Evolutionary conservation across 2,797 vertebrate genomes (phyloP), one percentile per base, ranked within the genome.

Genomic region (Malacoraja senta): DNA sequence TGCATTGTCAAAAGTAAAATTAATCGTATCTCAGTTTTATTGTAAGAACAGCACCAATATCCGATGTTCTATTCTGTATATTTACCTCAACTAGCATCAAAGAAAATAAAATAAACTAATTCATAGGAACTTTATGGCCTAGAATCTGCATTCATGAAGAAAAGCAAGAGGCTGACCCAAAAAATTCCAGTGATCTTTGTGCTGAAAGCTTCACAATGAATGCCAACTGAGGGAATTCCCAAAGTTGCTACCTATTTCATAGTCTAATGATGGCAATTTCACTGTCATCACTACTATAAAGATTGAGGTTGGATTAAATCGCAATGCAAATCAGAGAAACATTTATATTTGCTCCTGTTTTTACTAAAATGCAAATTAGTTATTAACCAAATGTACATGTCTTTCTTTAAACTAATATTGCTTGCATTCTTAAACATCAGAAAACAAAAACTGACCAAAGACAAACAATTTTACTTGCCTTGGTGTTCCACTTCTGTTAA

Each of bases 401-500:
- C 35, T 12, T 83, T 58, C 80, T 58, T 38, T 19, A 44, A 8
- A 21, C 80, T 26, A 53, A 24, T 38, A 26, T 63, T 29, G 26
- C 26, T 86, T 29, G 9, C 53, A 29, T 15, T 86, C 26, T 29
- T 63, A 38, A 86, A 29, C 58, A 86, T 74, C 19, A 83, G 80
- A 24, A 83, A 12, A 26, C 53, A 84, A 84, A 84, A 58, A 61
- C 4, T 29, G 26, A 61, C 26, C 26, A 35, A 88, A 88, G n/a
- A 10, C 84, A 68, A 21, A 4, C 21, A 58, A 74, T 76, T 12
- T 53, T 76, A 53, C 71, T 94, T 96, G 96, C 97, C 96, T 96
- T 96, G 94, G 94, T 93, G 94, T 93, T 97, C 97, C 93, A 96
- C 94, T 92, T 96, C 95, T 93, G 96, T 95, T 95, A 98, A 95